phyloP scores from a whole-genome alignment of 1,140 invertebrate species.

The Eciton burchellii region DNA sequence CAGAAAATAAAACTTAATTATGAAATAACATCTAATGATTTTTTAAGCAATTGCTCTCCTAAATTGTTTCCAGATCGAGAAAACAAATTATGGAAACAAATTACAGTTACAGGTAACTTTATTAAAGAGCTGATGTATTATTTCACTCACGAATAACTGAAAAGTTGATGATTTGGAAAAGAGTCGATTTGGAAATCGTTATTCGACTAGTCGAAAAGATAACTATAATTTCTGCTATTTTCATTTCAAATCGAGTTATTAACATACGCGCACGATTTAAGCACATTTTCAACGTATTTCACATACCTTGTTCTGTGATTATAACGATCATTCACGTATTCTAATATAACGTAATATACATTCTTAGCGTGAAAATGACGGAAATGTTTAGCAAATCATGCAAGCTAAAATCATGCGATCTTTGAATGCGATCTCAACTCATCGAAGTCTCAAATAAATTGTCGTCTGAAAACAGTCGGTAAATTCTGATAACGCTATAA shows the following conservation, averaged over 20 bases:
- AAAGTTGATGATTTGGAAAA: not conserved
- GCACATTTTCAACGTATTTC: conserved; percentile 11
- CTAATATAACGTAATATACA: not conserved
- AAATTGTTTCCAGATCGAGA: not conserved
- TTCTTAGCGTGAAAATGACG: conserved; percentile 15
- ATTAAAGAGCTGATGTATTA: not conserved
- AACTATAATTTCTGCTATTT: conserved; percentile 15
- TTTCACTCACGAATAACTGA: not conserved
- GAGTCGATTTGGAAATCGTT: not conserved
- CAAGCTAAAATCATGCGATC: conserved; percentile 25
- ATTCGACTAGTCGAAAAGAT: conserved; percentile 1
- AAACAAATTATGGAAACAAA: not conserved
- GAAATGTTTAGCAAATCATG: too few relatives aligned
- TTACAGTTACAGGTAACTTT: not conserved
- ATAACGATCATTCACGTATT: conserved; percentile 1
- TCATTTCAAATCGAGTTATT: not conserved
- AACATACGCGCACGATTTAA: conserved; percentile 15
- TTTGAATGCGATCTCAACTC: conserved; percentile 9
- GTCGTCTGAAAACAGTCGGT: not conserved
- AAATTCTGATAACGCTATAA: too few relatives aligned
- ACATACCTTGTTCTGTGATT: not conserved
- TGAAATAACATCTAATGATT: conserved; percentile 19
- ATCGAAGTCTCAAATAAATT: conserved; percentile 2
- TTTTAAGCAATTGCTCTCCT: not conserved
- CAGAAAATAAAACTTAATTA: conserved; percentile 1